Evolutionary conservation across 2,888 invertebrate genomes (phyloP), one percentile per base, ranked within the genome.

Genomic region (Trachelus stipa): DNA sequence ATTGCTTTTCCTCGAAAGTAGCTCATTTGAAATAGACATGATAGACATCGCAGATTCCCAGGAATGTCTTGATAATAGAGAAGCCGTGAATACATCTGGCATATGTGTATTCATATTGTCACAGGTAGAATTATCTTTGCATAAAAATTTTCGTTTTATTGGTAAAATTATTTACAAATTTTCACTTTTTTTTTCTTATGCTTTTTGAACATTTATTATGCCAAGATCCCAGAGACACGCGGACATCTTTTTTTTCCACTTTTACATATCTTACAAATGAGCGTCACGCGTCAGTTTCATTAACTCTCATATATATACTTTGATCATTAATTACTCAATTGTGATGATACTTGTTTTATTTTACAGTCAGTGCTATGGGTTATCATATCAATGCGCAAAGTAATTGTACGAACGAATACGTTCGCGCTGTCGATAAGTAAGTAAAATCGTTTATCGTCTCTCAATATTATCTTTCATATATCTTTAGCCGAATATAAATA

Each of bases 351-450:
- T 68, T 37, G 56, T 34, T 75, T 76, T 79, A 68, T 75, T 30
- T 87, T 86, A 4, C 85, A 92, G 92, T 90, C 34, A 92, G 90
- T 74, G 90, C 92, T 1, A 92, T 92, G 92, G 92, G 92, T 1
- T 90, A 88, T 77, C 87, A 89, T 1, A 82, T 92, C 1, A 89
- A 92, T 73, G 91, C 92, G 0, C 92, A 92, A 79, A 87, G 83
- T 0, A 89, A 91, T 78, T 84, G 83, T 15, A 85, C 89, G 23
- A 88, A 91, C 31, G 91, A 91, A 71, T 92, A 92, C 74, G 90
- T 92, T 1, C 81, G 84, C 30, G 92, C 92, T 11, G 88, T 92
- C 12, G 87, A 91, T 74, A 90, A 87, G 92, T 92, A 85, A 84
- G 87, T 86, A 68, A 23, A 77, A 69, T 12, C 30, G 1, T 23